Evolutionary conservation across 2,797 vertebrate genomes (phyloP).

Genomic region (Sebastes cheni): DNA sequence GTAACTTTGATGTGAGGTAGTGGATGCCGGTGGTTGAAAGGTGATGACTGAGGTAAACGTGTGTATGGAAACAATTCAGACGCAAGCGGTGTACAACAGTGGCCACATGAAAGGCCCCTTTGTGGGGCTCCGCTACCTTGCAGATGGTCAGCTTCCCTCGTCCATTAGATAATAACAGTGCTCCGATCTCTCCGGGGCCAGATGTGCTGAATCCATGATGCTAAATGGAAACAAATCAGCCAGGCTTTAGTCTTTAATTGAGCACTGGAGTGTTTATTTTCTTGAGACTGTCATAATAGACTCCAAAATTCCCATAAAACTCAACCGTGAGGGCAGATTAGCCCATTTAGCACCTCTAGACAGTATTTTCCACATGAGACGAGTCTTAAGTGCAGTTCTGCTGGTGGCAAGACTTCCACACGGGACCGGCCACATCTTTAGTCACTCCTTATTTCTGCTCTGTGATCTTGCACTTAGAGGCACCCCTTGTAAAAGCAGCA

Average conservation of each 20-base stretch:
- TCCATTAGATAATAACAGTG: conserved; percentile 78
- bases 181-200: conserved; percentile 71
- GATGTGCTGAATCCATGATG: conserved; percentile 74
- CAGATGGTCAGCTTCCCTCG: conserved; percentile 81
- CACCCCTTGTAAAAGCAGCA: conserved; percentile 72
- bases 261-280: conserved; percentile 71
- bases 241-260: conserved; percentile 72
- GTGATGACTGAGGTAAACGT: conserved; percentile 55
- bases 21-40: conserved; percentile 39
- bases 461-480: conserved; percentile 77
- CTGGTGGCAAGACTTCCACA: conserved; percentile 69
- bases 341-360: conserved; percentile 75
- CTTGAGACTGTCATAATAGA: conserved; percentile 66
- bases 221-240: conserved; percentile 71
- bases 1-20: conserved; percentile 82
- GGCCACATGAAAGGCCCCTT: conserved; percentile 87
- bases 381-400: conserved; percentile 72
- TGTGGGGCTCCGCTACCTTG: conserved; percentile 79
- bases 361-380: conserved; percentile 71
- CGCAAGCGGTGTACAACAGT: conserved; percentile 75
- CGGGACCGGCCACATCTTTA: conserved; percentile 71
- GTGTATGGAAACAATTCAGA: conserved; percentile 84
- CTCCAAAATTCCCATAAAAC: conserved; percentile 65
- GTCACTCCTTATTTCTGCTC: conserved; percentile 72
- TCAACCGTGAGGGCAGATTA: conserved; percentile 68